Evolutionary conservation across 53 echinoderm and acorn worm genomes (phyloP).

Genomic region (Patiria pectinifera): DNA sequence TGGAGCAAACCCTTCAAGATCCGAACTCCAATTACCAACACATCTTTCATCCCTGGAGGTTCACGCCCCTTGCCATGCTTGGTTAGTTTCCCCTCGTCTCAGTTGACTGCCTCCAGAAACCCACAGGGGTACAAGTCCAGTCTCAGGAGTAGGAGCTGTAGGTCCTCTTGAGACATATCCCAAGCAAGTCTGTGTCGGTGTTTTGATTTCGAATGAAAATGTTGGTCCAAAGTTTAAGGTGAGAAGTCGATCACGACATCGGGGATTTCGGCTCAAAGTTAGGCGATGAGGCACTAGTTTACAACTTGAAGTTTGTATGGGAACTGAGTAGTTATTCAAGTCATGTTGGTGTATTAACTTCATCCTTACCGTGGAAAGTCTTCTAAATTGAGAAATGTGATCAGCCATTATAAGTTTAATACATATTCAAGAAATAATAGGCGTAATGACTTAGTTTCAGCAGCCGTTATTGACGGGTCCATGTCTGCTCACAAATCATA

Average conservation of each 20-base stretch:
- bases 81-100: neutral
- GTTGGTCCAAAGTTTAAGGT: neutral
- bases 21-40: neutral
- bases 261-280: neutral
- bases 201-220: neutral
- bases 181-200: neutral
- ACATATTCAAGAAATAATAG: too few relatives aligned
- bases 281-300: too few relatives aligned
- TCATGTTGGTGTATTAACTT: too few relatives aligned
- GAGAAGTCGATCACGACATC: neutral
- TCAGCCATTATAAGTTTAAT: too few relatives aligned
- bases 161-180: neutral
- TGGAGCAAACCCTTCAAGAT: too few relatives aligned
- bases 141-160: neutral
- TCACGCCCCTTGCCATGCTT: neutral
- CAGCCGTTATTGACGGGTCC: too few relatives aligned
- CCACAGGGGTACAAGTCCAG: neutral
- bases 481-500: too few relatives aligned
- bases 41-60: constrained; percentile 13
- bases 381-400: too few relatives aligned
- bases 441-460: too few relatives aligned
- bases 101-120: neutral
- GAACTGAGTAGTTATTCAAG: too few relatives aligned
- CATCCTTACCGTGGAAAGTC: too few relatives aligned
- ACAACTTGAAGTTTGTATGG: too few relatives aligned